Conservation (phyloP, 2,797 vertebrate genomes). For the Cossypha heuglini region DNA sequence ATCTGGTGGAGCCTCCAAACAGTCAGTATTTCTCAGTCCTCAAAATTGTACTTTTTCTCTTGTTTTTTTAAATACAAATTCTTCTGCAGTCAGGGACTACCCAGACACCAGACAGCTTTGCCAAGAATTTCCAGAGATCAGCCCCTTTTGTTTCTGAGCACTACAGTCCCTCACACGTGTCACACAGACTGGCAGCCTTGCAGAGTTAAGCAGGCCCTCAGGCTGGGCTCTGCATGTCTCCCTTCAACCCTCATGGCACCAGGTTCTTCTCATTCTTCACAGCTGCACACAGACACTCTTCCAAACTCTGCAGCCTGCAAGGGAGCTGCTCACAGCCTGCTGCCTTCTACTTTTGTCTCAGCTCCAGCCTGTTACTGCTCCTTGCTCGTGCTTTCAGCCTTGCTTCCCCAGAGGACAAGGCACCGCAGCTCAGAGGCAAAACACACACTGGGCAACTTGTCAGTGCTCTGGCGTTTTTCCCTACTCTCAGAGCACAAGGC, state of each 20-base stretch:
- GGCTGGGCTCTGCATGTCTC: neutral
- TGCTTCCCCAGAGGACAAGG: neutral
- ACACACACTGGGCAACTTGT: fast-evolving
- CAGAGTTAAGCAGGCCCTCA: neutral
- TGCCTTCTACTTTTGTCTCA: neutral
- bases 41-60: neutral
- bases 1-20: neutral
- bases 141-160: fast-evolving
- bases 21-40: neutral
- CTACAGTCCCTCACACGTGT: neutral
- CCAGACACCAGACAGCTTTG: neutral
- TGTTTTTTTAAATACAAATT: neutral
- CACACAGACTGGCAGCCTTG: neutral
- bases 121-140: neutral
- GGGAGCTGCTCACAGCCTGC: neutral
- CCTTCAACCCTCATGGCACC: neutral
- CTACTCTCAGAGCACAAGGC: neutral
- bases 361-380: neutral
- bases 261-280: neutral
- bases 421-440: neutral
- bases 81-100: neutral
- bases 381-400: neutral
- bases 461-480: neutral
- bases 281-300: neutral
- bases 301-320: fast-evolving